These are phyloP conservation scores for Vultur gryphus DNA, from an alignment of 2,797 vertebrate species.

Conservation along the genomic window DNA sequence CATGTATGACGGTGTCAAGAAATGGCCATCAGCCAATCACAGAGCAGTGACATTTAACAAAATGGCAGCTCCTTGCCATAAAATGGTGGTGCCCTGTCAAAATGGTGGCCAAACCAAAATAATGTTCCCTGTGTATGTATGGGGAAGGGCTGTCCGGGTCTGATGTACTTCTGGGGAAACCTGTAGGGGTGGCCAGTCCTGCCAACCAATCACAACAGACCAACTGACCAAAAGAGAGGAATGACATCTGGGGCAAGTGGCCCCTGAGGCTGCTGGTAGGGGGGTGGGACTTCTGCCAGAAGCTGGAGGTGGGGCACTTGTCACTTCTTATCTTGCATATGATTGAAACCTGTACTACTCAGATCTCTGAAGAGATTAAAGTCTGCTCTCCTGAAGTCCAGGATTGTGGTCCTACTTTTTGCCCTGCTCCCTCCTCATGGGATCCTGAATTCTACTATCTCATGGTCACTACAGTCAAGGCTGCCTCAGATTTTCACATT, in stretches of 20 bases:
- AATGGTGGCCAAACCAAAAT: neutral
- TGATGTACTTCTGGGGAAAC: neutral
- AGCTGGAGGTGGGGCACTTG: neutral
- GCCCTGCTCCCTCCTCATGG: neutral
- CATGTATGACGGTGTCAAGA: neutral
- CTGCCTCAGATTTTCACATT: neutral
- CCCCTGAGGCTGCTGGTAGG: neutral
- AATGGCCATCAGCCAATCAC: neutral
- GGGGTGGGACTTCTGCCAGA: neutral
- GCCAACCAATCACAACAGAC: neutral
- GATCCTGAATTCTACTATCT: neutral
- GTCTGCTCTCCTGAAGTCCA: neutral
- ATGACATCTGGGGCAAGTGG: neutral
- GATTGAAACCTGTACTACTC: neutral
- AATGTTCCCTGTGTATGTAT: neutral
- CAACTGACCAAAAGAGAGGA: neutral
- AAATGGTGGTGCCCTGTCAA: neutral
- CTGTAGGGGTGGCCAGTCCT: neutral
- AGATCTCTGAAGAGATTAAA: neutral
- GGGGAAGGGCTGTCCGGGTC: neutral
- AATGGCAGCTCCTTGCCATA: neutral
- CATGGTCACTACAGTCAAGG: neutral
- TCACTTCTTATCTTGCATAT: neutral
- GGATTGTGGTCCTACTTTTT: neutral
- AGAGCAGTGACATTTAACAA: neutral